Conservation (phyloP, 2,797 vertebrate species). For the Parauchenoglanis punctatus region DNA sequence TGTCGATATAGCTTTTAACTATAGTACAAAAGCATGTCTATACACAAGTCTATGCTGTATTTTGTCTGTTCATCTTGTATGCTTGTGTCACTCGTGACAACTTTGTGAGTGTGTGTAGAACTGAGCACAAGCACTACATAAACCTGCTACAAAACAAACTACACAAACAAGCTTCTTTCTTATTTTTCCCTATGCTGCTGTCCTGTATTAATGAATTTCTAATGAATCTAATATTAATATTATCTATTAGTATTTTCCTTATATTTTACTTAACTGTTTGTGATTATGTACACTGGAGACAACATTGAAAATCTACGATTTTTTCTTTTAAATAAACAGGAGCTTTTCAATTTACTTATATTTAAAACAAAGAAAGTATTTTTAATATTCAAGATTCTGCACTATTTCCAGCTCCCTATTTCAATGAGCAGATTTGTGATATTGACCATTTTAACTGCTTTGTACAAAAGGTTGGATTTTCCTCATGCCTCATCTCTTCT, state of each 20-base stretch:
- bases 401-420: too few species aligned
- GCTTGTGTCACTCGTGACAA: background rate
- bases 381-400: too few species aligned
- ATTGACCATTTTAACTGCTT: background rate
- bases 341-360: background rate
- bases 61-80: slow-evolving; percentile 3
- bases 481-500: background rate
- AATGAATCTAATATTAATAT: background rate
- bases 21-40: background rate
- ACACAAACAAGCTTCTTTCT: background rate
- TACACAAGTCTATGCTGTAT: background rate
- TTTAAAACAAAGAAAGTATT: too few species aligned
- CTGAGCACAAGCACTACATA: background rate
- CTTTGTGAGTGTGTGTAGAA: background rate
- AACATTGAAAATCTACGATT: too few species aligned
- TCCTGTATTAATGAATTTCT: background rate
- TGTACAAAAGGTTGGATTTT: background rate
- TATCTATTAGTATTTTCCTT: background rate
- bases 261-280: background rate
- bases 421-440: background rate
- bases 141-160: background rate
- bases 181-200: background rate
- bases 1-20: background rate
- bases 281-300: background rate
- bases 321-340: background rate